Conservation (phyloP, 2,888 invertebrate species). For the Napeogenes sylphis region DNA sequence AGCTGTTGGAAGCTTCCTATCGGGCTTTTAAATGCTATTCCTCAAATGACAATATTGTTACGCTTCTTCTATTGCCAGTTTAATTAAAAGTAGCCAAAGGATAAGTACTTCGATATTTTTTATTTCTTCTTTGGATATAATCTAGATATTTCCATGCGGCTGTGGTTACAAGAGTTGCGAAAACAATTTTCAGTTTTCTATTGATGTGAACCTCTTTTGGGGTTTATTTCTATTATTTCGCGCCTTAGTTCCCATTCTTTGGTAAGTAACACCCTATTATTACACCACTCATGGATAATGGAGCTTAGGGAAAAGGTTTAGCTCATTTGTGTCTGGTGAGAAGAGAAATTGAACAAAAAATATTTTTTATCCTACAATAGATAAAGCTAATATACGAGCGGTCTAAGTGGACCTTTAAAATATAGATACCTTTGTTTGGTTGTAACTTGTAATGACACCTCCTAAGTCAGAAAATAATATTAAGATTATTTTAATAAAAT, state of each 20-base stretch:
- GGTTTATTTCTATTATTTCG: constrained; percentile 17
- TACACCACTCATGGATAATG: constrained; percentile 23
- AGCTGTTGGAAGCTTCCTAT: neutral
- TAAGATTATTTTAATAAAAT: no score
- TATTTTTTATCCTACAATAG: constrained; percentile 19
- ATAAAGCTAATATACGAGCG: constrained; percentile 11
- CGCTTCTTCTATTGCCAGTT: no score
- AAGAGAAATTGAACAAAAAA: constrained; percentile 17
- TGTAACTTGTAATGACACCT: neutral
- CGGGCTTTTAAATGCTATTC: neutral
- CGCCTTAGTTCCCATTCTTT: constrained; percentile 7
- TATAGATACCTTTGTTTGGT: constrained; percentile 3
- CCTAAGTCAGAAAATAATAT: no score
- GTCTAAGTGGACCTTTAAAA: constrained; percentile 9
- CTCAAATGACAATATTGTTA: no score
- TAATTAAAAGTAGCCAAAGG: no score
- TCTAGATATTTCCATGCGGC: neutral
- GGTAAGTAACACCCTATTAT: constrained; percentile 25
- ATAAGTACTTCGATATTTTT: neutral
- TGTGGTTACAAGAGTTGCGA: constrained; percentile 6
- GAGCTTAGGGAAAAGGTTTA: constrained; percentile 24
- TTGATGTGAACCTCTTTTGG: constrained; percentile 9
- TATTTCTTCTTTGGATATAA: neutral
- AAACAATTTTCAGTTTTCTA: constrained; percentile 12
- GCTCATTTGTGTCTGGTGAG: constrained; percentile 24